Evolutionary conservation across 2,113 vertebrate species (phyloP).

Genomic region (Leucoraja erinaceus): DNA sequence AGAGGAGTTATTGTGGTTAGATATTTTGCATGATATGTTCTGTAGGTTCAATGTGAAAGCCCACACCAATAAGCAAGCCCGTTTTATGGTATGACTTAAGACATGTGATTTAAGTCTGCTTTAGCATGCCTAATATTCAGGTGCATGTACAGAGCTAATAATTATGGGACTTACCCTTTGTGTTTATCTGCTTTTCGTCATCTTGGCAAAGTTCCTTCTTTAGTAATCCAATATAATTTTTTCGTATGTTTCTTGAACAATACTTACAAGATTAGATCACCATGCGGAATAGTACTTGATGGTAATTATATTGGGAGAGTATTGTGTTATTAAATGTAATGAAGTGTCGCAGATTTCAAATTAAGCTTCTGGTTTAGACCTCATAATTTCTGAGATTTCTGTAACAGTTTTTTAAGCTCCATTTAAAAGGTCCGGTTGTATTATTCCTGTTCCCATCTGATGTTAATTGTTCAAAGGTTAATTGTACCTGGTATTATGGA

Average conservation of each 20-base stretch:
- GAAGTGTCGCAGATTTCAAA: conserved; percentile 15
- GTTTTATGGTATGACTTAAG: background rate
- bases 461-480: background rate
- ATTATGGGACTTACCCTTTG: background rate
- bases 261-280: background rate
- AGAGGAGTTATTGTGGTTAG: background rate
- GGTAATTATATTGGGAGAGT: background rate
- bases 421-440: background rate
- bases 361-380: background rate
- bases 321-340: conserved; percentile 9
- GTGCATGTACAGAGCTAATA: background rate
- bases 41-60: background rate
- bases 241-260: background rate
- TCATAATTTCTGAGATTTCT: background rate
- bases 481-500: background rate
- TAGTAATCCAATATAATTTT: background rate
- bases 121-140: background rate
- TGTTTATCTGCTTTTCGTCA: background rate
- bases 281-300: background rate
- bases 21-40: background rate
- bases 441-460: background rate
- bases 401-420: background rate
- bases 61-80: background rate
- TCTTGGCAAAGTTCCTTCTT: background rate
- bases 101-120: background rate